A percentile compares a stretch with the other conserved stretches of the same genome.
phyloP scores from a whole-genome alignment of 2,113 vertebrate genomes.

The Lucifuga dentata region DNA sequence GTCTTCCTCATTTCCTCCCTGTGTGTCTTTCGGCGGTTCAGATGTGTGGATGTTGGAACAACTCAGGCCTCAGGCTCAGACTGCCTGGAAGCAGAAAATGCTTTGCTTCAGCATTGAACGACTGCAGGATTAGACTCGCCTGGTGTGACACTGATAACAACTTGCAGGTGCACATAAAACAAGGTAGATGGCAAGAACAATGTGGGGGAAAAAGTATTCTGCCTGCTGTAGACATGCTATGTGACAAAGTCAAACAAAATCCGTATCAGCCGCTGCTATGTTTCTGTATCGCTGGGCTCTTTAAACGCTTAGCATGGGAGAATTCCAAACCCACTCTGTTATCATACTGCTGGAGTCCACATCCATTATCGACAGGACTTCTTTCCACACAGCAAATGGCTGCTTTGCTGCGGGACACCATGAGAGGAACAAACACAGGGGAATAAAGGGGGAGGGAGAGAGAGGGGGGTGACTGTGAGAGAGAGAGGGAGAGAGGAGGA shows the following conservation, averaged over 20 bases:
- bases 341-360: conserved; percentile 37
- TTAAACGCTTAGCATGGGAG: conserved; percentile 33
- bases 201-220: background rate
- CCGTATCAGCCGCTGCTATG: background rate
- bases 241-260: background rate
- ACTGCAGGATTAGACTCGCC: conserved; percentile 54
- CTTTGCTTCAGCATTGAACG: conserved; percentile 35
- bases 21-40: conserved; percentile 3
- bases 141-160: conserved; percentile 63
- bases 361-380: conserved; percentile 63
- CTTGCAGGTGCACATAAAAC: conserved; percentile 36
- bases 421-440: conserved; percentile 2
- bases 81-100: conserved; percentile 34
- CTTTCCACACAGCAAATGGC: conserved; percentile 51
- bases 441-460: background rate
- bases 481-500: background rate
- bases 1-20: conserved; percentile 15
- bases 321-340: conserved; percentile 37
- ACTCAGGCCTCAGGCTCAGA: conserved; percentile 22
- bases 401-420: conserved; percentile 31
- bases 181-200: background rate
- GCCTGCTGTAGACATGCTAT: background rate
- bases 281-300: conserved; percentile 24
- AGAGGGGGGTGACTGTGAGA: background rate
- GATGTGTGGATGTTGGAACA: conserved; percentile 25